Evolutionary conservation across 2,113 vertebrate genomes (phyloP), one percentile per base, ranked within the genome.

Genomic region (Silurus asotus): DNA sequence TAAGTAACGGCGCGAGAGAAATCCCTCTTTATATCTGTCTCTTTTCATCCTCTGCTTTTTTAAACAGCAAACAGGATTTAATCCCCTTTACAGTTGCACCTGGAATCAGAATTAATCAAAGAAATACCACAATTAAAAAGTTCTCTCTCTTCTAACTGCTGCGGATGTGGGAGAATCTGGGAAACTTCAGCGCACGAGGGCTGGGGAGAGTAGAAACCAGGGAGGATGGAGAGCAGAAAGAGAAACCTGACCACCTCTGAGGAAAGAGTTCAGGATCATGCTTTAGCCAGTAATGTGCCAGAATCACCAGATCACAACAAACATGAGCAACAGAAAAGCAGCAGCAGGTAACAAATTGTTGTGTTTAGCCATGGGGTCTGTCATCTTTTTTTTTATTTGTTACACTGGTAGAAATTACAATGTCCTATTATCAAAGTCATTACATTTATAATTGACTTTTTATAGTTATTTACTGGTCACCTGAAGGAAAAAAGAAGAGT

Each of bases 61-160:
- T 83, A 84, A 72, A 87, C 84, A 89, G 86, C 87, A 90, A 89
- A 90, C 84, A 90, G 86, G 79, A 90, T 81, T 89, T 88, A 90
- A 90, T 90, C 78, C 86, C 76, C 84, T 67, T 48, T 55, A 51
- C 80, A 74, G 81, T 86, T 87, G 79, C 82, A 88, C 86, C 88
- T 88, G 84, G 86, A 86, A 82, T 88, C 84, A 49, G 11, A 84
- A 84, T 84, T 87, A 87, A 89, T 90, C 86, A 65, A 53, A 84
- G 78, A 84, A 84, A 86, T 82, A 74, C 70, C 75, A 78, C 78
- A 89, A 90, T 86, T 90, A 90, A 86, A 89, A 45, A 82, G 65
- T 79, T 67, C 13, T 13, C 59, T 56, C 49, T 17, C 19, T 17
- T 70, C 9, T 0, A 82, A 69, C 53, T 62, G 87, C 55, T 48